Evolutionary conservation across 1,140 invertebrate species (phyloP).

Genomic region (Bradynema listronoti): DNA sequence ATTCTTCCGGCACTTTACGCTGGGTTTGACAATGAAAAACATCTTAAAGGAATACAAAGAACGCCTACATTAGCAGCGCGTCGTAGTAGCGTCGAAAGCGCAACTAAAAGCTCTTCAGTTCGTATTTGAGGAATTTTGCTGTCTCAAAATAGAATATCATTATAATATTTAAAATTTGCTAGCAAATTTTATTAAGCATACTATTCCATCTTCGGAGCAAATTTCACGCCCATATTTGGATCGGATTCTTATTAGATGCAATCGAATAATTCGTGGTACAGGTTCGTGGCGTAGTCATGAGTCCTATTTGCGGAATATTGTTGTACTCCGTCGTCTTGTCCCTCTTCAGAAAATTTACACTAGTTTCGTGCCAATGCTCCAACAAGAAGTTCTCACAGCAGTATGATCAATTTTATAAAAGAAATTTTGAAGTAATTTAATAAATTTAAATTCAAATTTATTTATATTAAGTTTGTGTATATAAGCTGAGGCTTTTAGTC

Average conservation of each 20-base stretch:
- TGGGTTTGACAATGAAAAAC: conserved; percentile 3
- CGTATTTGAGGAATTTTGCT: not conserved
- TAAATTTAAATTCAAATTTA: too few relatives aligned
- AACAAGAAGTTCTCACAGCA: conserved; percentile 53
- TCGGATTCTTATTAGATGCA: conserved; percentile 51
- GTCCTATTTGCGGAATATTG: conserved; percentile 45
- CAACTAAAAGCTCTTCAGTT: not conserved
- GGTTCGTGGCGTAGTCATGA: conserved; percentile 54
- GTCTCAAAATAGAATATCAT: not conserved
- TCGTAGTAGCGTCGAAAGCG: not conserved
- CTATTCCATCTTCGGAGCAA: not conserved
- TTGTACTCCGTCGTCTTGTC: conserved; percentile 32
- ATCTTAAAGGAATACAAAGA: conserved; percentile 5
- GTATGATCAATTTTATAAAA: too few relatives aligned
- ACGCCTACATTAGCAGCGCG: too few relatives aligned
- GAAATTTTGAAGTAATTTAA: too few relatives aligned
- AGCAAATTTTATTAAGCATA: not conserved
- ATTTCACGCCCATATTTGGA: conserved; percentile 41
- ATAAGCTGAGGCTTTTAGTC: too few relatives aligned
- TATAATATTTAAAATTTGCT: not conserved
- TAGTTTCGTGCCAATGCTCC: conserved; percentile 48
- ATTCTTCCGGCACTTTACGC: conserved; percentile 42
- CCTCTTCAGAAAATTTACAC: conserved; percentile 28
- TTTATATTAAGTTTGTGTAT: not conserved
- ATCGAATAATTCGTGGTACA: conserved; percentile 44